Evolutionary conservation across 2,113 vertebrate genomes (phyloP).

Genomic region (Psittacus erithacus): DNA sequence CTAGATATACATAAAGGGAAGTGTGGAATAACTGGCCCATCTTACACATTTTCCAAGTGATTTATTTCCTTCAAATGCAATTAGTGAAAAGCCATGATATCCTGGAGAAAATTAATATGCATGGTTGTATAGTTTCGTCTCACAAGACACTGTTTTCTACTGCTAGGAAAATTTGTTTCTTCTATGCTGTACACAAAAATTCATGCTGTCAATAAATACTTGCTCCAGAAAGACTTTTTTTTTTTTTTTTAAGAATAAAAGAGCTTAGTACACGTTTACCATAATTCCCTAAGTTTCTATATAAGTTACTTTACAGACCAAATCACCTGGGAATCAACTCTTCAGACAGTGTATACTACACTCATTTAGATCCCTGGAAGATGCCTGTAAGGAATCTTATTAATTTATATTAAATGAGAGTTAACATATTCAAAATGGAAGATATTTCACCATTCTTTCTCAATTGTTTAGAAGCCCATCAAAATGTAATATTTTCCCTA

Average conservation of each 20-base stretch:
- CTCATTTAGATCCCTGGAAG: background rate
- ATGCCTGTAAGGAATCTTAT: background rate
- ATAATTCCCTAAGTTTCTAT: background rate
- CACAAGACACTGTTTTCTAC: background rate
- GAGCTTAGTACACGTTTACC: background rate
- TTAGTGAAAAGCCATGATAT: background rate
- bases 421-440: background rate
- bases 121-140: background rate
- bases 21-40: background rate
- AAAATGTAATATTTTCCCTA: background rate
- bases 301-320: background rate
- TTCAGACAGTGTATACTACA: background rate
- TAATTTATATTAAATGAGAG: background rate
- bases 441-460: background rate
- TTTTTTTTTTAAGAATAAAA: background rate
- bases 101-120: background rate
- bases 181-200: background rate
- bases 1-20: background rate
- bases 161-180: background rate
- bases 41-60: background rate
- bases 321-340: background rate
- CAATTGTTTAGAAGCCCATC: background rate
- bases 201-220: conserved; percentile 3
- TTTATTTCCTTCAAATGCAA: conserved; percentile 13
- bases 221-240: background rate